Evolutionary conservation across 2,888 invertebrate species (phyloP), one percentile per base, ranked within the genome.

Genomic region (Xanthia icteritia): DNA sequence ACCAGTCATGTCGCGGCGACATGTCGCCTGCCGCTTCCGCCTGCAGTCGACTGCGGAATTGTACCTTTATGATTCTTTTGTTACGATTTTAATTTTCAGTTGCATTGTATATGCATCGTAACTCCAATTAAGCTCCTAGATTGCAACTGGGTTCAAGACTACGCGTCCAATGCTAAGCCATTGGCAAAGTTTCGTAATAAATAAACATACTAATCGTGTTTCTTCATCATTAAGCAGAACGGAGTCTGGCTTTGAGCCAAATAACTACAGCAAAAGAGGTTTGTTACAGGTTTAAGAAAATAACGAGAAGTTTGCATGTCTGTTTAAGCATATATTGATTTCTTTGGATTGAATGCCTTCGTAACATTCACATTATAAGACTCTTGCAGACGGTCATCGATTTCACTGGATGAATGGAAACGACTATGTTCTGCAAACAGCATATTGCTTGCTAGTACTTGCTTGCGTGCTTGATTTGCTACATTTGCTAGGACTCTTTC

Each of bases 191-290:
- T 79, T 56, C 56, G n/a, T 70, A 31, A 63, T 79, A 70, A 69
- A 82, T 70, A 67, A 71, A 78, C 70, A 71, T 48, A 82, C 39
- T 81, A 77, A 82, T 79, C 74, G 67, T 82, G 79, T 75, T 82
- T 82, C 75, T 82, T 60, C 71, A 64, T 79, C 82, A 75, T 82
- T 82, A 71, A 82, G 39, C 79, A 54, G 73, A 71, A 64, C 61
- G n/a, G 42, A 69, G 20, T 68, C 58, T 82, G 82, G 82, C 75
- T 36, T 51, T 2, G 5, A 48, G 82, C 82, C 82, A 79, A 68
- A 70, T 67, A 68, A 56, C 48, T 64, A 9, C 23, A 39, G 39
- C 39, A 39, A 60, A 60, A 82, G 36, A 65, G 65, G 54, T 72
- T 68, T 58, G 54, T 68, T 67, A 64, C 17, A 45, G 54, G 54